Conservation (phyloP, 2,797 vertebrate species). For the Pteropus rufus region DNA sequence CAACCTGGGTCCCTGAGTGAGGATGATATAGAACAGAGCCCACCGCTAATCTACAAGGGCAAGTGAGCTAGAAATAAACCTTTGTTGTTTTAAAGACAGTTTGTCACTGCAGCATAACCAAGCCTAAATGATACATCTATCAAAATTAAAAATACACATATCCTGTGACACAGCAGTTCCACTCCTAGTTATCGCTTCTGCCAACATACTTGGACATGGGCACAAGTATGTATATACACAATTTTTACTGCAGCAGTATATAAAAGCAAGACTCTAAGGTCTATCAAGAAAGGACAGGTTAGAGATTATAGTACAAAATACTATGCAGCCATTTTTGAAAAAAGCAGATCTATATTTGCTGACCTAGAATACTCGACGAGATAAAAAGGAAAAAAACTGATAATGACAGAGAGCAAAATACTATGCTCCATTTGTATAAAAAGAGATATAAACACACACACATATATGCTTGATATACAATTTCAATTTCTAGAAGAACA, state of each 20-base stretch:
- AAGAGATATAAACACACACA: not conserved
- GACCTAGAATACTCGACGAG: not conserved
- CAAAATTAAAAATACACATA: constrained; percentile 16
- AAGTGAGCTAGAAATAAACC: constrained; percentile 26
- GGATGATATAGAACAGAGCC: not conserved
- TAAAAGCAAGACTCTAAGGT: constrained; percentile 9
- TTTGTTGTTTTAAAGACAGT: not conserved
- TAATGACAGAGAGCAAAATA: not conserved
- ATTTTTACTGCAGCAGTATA: not conserved
- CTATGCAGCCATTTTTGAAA: not conserved
- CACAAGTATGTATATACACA: not conserved
- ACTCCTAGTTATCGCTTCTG: constrained; percentile 14
- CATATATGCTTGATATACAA: not conserved
- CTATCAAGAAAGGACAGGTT: not conserved
- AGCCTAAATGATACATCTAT: constrained; percentile 10
- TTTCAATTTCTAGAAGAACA: constrained; percentile 32
- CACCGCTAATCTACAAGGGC: not conserved
- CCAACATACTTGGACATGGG: not conserved
- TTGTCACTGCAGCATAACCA: not conserved
- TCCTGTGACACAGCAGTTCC: not conserved
- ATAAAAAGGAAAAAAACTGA: not conserved
- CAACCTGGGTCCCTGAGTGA: not conserved
- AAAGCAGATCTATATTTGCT: not conserved
- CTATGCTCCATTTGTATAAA: not conserved
- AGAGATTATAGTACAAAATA: not conserved